These are phyloP conservation scores for Salticus scenicus DNA, from an alignment of 2,888 invertebrate species.

Conservation along the genomic window DNA sequence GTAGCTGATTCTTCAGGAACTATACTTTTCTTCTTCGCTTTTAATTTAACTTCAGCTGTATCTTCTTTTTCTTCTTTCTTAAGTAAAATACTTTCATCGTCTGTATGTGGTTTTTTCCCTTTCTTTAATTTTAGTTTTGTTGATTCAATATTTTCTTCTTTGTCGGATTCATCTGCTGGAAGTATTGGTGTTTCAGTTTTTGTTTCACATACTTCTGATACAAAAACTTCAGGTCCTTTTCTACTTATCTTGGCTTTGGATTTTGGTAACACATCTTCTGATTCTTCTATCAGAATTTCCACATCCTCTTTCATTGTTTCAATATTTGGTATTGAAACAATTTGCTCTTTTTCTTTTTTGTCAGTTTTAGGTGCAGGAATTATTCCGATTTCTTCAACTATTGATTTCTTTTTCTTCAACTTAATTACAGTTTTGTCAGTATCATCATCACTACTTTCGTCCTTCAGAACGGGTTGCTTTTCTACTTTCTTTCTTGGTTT, in stretches of 20 bases:
- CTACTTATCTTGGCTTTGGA: constrained; percentile 53
- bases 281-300: constrained; percentile 68
- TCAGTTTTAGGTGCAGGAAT: constrained; percentile 27
- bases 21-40: constrained; percentile 23
- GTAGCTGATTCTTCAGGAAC: constrained; percentile 18
- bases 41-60: not conserved
- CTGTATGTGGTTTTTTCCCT: not conserved
- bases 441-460: constrained; percentile 50
- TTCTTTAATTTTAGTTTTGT: constrained; percentile 15
- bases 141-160: not conserved
- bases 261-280: constrained; percentile 70
- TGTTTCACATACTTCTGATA: constrained; percentile 59
- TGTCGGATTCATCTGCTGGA: not conserved
- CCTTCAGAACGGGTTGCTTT: constrained; percentile 16
- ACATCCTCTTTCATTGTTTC: constrained; percentile 48
- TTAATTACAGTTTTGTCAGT: constrained; percentile 41
- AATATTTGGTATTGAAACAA: constrained; percentile 37
- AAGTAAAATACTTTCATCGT: not conserved
- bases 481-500: constrained; percentile 62
- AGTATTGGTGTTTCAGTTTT: constrained; percentile 44
- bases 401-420: constrained; percentile 73
- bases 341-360: constrained; percentile 36
- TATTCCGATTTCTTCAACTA: constrained; percentile 58
- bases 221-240: constrained; percentile 55
- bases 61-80: constrained; percentile 20